These are phyloP conservation scores for Drosophila funebris DNA, from an alignment of 1,140 invertebrate genomes.

Conservation along the genomic window DNA sequence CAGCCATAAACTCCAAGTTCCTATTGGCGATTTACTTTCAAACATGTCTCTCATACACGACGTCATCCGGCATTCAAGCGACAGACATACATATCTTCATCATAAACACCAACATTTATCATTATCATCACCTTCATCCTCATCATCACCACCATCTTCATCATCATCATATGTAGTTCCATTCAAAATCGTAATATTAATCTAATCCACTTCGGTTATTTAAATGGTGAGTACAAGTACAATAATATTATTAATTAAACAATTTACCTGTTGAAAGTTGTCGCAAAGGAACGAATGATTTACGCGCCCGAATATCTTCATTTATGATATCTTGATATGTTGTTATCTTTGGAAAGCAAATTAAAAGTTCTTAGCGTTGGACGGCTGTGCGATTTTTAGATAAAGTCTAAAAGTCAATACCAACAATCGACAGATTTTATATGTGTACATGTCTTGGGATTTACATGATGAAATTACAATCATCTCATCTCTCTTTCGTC, in stretches of 20 bases:
- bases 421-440: slow-evolving; percentile 2
- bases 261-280: slow-evolving; percentile 22
- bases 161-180: slow-evolving; percentile 22
- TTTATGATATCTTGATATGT: not conserved
- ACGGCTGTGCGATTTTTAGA: slow-evolving; percentile 60
- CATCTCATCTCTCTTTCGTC: not conserved
- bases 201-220: slow-evolving; percentile 57
- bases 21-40: slow-evolving; percentile 34
- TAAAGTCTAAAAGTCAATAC: slow-evolving; percentile 9
- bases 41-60: slow-evolving; percentile 22
- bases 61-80: slow-evolving; percentile 41
- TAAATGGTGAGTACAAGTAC: slow-evolving; percentile 12
- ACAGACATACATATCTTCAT: slow-evolving; percentile 38
- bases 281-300: not conserved
- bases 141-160: slow-evolving; percentile 31
- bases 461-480: not conserved
- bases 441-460: not conserved
- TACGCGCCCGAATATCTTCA: not conserved
- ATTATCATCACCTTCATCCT: slow-evolving; percentile 25
- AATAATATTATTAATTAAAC: not conserved
- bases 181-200: slow-evolving; percentile 30
- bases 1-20: slow-evolving; percentile 54
- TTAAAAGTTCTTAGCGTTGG: slow-evolving; percentile 30
- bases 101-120: slow-evolving; percentile 25
- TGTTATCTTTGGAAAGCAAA: not conserved